Percentiles rank a stretch among this genome's conserved stretches.
Conservation (phyloP, 2,113 vertebrate genomes). For the Amblyornis subalaris region DNA sequence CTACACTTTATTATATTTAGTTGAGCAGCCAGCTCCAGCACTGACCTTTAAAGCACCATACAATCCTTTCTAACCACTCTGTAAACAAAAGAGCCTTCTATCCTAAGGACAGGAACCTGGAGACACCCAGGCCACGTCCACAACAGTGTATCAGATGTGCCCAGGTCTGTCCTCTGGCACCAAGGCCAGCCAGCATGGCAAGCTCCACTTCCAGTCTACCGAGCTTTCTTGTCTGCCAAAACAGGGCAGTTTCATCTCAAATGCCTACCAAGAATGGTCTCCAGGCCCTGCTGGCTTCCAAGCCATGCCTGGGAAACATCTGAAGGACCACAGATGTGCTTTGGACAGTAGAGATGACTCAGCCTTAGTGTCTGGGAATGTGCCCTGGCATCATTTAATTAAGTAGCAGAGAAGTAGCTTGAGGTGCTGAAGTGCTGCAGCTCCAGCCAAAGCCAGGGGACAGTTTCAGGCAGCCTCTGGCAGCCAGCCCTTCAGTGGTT, state of each 20-base stretch:
- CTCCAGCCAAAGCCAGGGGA: not conserved
- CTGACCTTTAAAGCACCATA: not conserved
- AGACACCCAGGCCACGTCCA: not conserved
- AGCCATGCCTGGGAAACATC: not conserved
- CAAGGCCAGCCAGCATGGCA: not conserved
- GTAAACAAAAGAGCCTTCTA: not conserved
- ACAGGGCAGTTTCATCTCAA: not conserved
- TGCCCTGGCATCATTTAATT: not conserved
- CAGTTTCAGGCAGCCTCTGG: not conserved
- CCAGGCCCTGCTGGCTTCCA: not conserved
- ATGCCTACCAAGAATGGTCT: not conserved
- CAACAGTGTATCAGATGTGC: not conserved
- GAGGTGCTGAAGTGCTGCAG: not conserved
- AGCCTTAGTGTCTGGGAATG: not conserved
- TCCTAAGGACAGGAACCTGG: not conserved
- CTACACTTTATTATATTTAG: not conserved
- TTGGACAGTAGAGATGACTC: not conserved
- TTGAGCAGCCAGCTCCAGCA: not conserved
- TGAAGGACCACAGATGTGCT: not conserved
- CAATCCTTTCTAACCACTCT: not conserved
- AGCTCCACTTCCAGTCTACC: not conserved
- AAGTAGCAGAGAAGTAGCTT: not conserved
- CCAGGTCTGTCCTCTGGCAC: not conserved
- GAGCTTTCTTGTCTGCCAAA: not conserved
- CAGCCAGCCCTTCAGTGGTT: not conserved